Percentiles rank a stretch among this genome's conserved stretches.
Evolutionary conservation across 2,888 invertebrate species (phyloP).

Genomic region (Ceraclea dissimilis): DNA sequence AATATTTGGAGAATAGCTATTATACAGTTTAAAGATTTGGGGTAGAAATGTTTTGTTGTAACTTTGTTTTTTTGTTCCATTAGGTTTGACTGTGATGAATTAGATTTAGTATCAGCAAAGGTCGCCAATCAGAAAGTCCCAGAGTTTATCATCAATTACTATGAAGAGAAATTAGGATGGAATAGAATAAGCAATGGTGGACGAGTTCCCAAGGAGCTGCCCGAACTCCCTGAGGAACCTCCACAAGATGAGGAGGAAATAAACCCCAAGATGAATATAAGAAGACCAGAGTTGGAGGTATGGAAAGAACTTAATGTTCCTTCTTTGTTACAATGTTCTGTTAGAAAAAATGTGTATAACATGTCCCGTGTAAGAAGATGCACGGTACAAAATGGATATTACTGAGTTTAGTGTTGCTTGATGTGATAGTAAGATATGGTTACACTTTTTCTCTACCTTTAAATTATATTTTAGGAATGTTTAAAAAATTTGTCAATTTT

Average conservation of each 20-base stretch:
- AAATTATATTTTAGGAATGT: too few relatives aligned
- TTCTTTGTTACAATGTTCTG: neutral
- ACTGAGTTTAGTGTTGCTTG: too few relatives aligned
- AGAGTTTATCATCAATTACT: conserved; percentile 56
- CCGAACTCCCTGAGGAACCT: conserved; percentile 15
- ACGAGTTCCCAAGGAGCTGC: conserved; percentile 20
- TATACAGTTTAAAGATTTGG: too few relatives aligned
- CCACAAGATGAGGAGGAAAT: neutral
- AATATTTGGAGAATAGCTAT: too few relatives aligned
- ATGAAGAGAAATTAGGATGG: conserved; percentile 38
- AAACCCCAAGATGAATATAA: conserved; percentile 6
- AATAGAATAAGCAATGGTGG: conserved; percentile 13
- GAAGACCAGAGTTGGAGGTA: conserved; percentile 6
- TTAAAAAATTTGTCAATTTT: too few relatives aligned
- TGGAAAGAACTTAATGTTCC: too few relatives aligned
- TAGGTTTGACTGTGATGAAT: conserved; percentile 53
- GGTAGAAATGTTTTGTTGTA: too few relatives aligned
- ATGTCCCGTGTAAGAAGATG: too few relatives aligned
- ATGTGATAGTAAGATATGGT: too few relatives aligned
- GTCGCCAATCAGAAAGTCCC: conserved; percentile 54
- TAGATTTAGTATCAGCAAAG: conserved; percentile 57
- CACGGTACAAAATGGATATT: too few relatives aligned
- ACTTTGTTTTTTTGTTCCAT: neutral
- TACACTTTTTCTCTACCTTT: too few relatives aligned
- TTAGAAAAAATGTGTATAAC: neutral